These are phyloP conservation scores for Argyrosomus regius DNA, from an alignment of 2,797 vertebrate species.

Conservation along the genomic window DNA sequence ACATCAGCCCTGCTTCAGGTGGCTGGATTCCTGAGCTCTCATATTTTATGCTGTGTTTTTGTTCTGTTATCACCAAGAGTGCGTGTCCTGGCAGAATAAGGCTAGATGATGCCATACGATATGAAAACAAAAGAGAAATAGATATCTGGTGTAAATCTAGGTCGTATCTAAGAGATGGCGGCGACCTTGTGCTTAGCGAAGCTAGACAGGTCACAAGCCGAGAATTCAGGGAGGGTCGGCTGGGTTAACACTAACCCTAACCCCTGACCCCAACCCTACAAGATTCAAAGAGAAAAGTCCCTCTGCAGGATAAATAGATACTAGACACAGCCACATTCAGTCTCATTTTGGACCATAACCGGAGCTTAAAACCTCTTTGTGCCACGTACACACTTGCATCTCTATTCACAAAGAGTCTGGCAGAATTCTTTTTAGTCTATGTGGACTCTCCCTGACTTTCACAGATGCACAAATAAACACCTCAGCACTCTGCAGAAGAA, in stretches of 20 bases:
- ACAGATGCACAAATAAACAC: conserved; percentile 17
- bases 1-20: conserved; percentile 70
- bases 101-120: conserved; percentile 69
- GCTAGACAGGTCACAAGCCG: conserved; percentile 12
- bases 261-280: background rate
- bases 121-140: conserved; percentile 69
- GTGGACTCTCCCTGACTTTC: conserved; percentile 28
- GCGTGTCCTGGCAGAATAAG: conserved; percentile 76
- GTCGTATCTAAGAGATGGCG: conserved; percentile 36
- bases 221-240: conserved; percentile 1
- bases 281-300: background rate
- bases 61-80: conserved; percentile 66
- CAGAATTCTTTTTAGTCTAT: conserved; percentile 8
- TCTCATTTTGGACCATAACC: background rate
- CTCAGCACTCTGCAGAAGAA: conserved; percentile 37
- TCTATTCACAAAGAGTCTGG: background rate
- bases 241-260: background rate
- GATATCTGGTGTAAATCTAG: conserved; percentile 71
- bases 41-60: conserved; percentile 65
- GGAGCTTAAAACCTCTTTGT: conserved; percentile 13
- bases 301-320: background rate
- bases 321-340: conserved; percentile 5
- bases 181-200: conserved; percentile 42
- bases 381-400: conserved; percentile 4
- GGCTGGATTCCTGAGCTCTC: conserved; percentile 72